These are phyloP conservation scores for Urophycis tenuis DNA, from an alignment of 2,797 vertebrate genomes.

Conservation along the genomic window DNA sequence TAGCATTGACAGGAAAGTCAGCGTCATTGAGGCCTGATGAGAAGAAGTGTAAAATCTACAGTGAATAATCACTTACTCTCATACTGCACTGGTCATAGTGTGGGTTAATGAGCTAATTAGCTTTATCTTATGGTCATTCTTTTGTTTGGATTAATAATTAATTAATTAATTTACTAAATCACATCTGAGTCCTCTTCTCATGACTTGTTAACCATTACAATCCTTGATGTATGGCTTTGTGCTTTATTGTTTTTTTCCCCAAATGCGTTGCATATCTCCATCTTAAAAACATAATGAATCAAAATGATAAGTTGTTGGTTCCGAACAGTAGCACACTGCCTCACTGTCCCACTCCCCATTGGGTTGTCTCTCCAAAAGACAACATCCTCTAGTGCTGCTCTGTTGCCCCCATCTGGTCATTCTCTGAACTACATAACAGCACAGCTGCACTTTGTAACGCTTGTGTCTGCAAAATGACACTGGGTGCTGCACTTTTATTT, in stretches of 20 bases:
- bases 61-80: slow-evolving; percentile 29
- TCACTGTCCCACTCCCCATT: background rate
- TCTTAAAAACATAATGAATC: background rate
- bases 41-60: slow-evolving; percentile 30
- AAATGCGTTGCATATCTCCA: background rate
- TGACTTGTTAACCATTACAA: background rate
- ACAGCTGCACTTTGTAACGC: background rate
- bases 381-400: slow-evolving; percentile 31
- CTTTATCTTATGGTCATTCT: slow-evolving; percentile 8
- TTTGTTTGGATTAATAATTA: slow-evolving; percentile 11
- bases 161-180: background rate
- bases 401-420: slow-evolving; percentile 62
- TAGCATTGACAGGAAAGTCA: slow-evolving; percentile 36
- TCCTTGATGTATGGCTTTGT: no score
- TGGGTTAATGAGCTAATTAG: slow-evolving; percentile 21
- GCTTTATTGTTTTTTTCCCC: background rate
- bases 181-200: background rate
- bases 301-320: background rate
- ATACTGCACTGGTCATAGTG: background rate
- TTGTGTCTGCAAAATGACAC: background rate
- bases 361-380: background rate
- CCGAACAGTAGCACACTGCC: background rate
- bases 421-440: slow-evolving; percentile 23
- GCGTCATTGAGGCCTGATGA: slow-evolving; percentile 19
- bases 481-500: background rate